Conservation (phyloP, 1,140 invertebrate genomes). For the Listronotus bonariensis region DNA sequence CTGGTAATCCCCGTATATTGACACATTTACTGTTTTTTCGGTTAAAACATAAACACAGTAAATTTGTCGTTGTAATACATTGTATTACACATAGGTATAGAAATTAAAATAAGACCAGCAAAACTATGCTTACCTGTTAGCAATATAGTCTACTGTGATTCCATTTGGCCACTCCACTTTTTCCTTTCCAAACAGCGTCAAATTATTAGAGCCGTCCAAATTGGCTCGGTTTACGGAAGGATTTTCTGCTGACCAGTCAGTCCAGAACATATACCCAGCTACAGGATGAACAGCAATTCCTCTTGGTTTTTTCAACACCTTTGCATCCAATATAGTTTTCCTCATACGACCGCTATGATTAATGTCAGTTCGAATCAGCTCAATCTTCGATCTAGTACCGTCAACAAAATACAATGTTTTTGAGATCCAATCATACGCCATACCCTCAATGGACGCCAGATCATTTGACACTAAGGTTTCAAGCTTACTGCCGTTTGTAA, state of each 20-base stretch:
- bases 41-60: no score
- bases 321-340: constrained; percentile 73
- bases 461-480: constrained; percentile 72
- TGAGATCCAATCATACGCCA: constrained; percentile 93
- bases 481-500: constrained; percentile 66
- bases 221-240: constrained; percentile 83
- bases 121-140: constrained; percentile 57
- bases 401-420: constrained; percentile 92
- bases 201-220: constrained; percentile 80
- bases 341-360: constrained; percentile 72
- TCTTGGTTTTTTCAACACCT: constrained; percentile 76
- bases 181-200: constrained; percentile 68
- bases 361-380: constrained; percentile 77
- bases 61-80: no score
- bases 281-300: constrained; percentile 88
- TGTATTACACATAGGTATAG: no score
- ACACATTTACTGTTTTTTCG: no score
- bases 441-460: constrained; percentile 85
- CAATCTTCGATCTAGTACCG: constrained; percentile 74
- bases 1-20: no score
- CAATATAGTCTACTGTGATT: constrained; percentile 82
- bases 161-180: constrained; percentile 86
- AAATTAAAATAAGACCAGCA: no score
- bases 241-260: constrained; percentile 83
- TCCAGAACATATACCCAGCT: constrained; percentile 88